phyloP scores from a whole-genome alignment of 1,140 invertebrate genomes.

The Antheraea mylitta region DNA sequence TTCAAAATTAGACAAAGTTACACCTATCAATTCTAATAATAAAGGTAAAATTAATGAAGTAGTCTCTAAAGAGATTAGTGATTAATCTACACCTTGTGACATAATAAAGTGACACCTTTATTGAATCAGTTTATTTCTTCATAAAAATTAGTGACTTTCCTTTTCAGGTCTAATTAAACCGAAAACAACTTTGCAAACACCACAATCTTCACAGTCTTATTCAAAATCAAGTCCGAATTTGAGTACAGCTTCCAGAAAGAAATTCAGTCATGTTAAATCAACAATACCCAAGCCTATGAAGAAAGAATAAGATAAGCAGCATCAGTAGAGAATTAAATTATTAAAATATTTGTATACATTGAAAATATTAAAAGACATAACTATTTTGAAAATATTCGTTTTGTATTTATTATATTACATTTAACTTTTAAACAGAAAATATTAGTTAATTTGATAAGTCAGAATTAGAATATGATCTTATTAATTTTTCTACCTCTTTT shows the following conservation, averaged over 20 bases:
- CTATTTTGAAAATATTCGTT: slow-evolving; percentile 15
- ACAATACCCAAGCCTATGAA: slow-evolving; percentile 62
- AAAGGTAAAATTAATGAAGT: no score
- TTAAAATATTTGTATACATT: background rate
- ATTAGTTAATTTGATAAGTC: slow-evolving; percentile 36
- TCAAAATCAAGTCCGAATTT: slow-evolving; percentile 47
- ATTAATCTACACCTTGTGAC: no score
- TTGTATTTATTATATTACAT: slow-evolving; percentile 17
- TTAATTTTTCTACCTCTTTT: slow-evolving; percentile 58
- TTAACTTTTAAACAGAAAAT: slow-evolving; percentile 10
- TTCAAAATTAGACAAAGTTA: no score
- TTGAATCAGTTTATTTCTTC: background rate
- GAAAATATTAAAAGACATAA: slow-evolving; percentile 15
- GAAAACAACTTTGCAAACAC: slow-evolving; percentile 39
- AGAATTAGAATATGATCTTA: slow-evolving; percentile 42
- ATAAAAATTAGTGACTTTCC: background rate
- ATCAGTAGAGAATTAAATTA: no score
- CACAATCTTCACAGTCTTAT: slow-evolving; percentile 25
- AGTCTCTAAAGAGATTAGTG: no score
- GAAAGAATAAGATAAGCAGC: slow-evolving; percentile 37
- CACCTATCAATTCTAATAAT: no score
- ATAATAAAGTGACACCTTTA: background rate
- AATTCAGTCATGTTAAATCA: slow-evolving; percentile 67
- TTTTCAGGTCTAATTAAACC: slow-evolving; percentile 56
- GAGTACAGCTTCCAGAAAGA: slow-evolving; percentile 47